Base-by-base conservation (phyloP, 2,797 vertebrate species). In the Anas flavirostris region DNA sequence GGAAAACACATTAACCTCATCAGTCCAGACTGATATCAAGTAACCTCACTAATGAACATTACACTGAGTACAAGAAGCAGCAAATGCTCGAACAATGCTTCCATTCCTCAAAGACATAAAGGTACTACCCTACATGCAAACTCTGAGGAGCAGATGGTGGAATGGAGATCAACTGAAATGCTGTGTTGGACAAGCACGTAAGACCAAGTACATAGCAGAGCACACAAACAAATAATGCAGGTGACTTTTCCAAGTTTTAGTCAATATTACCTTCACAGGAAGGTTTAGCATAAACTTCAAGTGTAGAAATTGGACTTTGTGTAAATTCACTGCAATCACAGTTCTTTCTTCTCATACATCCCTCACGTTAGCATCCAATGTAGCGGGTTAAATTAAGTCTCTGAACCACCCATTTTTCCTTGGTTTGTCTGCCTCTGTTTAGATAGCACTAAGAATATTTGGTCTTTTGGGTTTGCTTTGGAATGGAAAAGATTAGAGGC, bases 21-120 rank as follows among this genome's bases (percentile, higher is more conserved):
- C 39, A 21, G 15, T 56, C 66, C 0, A 0, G 15, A 64, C 28
- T 5, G 7, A n/a, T 2, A 41, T 33, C 43, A 88, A 66, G 28
- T 43, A 72, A 70, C 3, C 0, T 64, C 66, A 48, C 23, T n/a
- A 62, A 43, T 53, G 62, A 70, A 77, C 11, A 12, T 39, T 60
- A 60, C 6, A 12, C 37, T 0, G 2, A 48, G 29, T 39, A 63
- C 7, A 43, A 89, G 63, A 68, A 43, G 16, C 55, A 88, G 43
- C 14, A 74, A 73, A 41, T 48, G 8, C 50, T 28, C 73, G 52
- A 92, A 22, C 31, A 73, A 56, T 18, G 4, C 28, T 82, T 86
- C 22, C 3, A 16, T 59, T 88, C 80, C 28, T 88, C 60, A 86
- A 60, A 82, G 90, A 73, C 3, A 1, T 2, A 77, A 76, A 25